Conservation (phyloP, 2,113 vertebrate genomes). For the Piaya cayana region DNA sequence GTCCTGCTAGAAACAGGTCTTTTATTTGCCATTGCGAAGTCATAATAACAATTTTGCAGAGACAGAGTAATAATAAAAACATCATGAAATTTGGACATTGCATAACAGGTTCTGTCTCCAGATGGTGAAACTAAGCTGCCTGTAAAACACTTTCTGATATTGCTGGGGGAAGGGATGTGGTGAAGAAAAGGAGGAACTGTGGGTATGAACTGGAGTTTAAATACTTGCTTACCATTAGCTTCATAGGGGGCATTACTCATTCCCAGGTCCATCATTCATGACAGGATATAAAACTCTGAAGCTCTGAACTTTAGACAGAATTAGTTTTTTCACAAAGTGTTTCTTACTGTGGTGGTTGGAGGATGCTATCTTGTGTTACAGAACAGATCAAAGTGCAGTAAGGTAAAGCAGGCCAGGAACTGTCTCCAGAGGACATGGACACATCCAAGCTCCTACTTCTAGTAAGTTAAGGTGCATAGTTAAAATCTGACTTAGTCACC, state of each 20-base stretch:
- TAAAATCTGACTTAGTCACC: neutral
- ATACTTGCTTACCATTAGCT: neutral
- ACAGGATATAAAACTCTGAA: neutral
- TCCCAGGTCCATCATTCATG: neutral
- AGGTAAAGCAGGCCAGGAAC: constrained; percentile 26
- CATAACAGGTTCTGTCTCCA: neutral
- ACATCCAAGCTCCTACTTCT: neutral
- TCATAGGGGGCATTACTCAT: neutral
- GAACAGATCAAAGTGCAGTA: constrained; percentile 16
- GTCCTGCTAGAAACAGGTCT: neutral
- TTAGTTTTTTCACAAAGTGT: neutral
- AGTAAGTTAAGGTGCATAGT: neutral
- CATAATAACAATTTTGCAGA: neutral
- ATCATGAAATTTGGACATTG: neutral
- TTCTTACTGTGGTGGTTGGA: neutral
- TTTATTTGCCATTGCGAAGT: neutral
- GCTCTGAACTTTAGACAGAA: neutral
- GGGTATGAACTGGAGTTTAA: neutral
- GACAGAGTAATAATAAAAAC: neutral
- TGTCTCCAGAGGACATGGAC: neutral
- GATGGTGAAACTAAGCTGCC: neutral
- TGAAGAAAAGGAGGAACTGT: neutral
- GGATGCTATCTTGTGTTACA: neutral
- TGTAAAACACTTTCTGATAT: neutral
- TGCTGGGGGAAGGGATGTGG: neutral